phyloP scores from a whole-genome alignment of 2,888 invertebrate genomes.

The Habrosyne pyritoides region DNA sequence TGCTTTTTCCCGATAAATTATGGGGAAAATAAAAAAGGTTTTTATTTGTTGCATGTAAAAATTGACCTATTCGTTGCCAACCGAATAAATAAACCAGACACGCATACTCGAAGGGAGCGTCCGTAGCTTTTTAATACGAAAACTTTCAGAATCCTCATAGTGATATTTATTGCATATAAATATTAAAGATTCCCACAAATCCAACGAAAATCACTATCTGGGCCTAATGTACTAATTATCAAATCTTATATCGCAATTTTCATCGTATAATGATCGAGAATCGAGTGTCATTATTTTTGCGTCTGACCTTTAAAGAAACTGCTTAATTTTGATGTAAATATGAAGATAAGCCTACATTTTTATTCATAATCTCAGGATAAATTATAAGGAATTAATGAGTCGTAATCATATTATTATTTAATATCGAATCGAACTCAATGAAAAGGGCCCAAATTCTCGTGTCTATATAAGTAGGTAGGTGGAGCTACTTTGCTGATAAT shows the following conservation, averaged over 20 bases:
- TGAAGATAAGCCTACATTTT: constrained; percentile 37
- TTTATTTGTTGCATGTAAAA: constrained; percentile 29
- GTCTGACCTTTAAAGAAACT: constrained; percentile 48
- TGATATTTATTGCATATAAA: neutral
- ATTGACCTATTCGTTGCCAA: constrained; percentile 33
- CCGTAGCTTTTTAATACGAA: constrained; percentile 9
- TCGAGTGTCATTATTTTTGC: constrained; percentile 35
- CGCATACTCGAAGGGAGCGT: constrained; percentile 14
- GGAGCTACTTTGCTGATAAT: neutral
- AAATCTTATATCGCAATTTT: neutral
- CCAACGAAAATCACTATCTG: constrained; percentile 21
- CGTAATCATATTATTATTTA: too few relatives aligned
- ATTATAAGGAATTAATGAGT: too few relatives aligned
- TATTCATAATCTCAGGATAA: constrained; percentile 6
- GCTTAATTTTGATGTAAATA: constrained; percentile 30
- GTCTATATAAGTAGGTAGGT: neutral
- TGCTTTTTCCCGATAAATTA: constrained; percentile 31
- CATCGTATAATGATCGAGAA: neutral
- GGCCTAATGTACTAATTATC: too few relatives aligned
- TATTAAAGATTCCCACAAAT: neutral
- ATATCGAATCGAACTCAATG: too few relatives aligned
- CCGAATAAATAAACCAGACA: constrained; percentile 18
- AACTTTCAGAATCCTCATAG: neutral
- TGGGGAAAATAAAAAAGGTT: constrained; percentile 23
- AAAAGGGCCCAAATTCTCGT: neutral